Evolutionary conservation across 1,140 invertebrate species (phyloP), one percentile per base, ranked within the genome.

Genomic region (Hylaeus volcanicus): DNA sequence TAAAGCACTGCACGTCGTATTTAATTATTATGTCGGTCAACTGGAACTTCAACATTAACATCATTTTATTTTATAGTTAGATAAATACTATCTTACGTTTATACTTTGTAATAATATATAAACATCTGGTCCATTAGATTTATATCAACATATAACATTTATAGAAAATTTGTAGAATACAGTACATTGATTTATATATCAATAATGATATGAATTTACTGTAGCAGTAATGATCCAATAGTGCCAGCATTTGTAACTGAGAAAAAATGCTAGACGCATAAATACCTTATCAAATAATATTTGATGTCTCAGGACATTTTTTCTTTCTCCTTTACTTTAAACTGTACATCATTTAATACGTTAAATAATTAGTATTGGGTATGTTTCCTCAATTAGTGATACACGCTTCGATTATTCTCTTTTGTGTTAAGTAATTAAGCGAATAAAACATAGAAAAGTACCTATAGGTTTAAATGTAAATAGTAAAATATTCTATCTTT

Each of bases 111-210:
- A 90, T 93, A 91, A 91, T 92, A 91, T 93, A 92, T 93, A 93
- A 93, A 93, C 89, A 93, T 92, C 90, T 93, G 92, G 92, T 93
- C 91, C 92, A 89, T 92, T 92, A 92, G 86, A 92, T 88, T 89
- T 83, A 86, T 85, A 65, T 88, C 78, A 91, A 92, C 90, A 92
- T 91, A 90, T 92, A 93, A 93, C 92, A 91, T 91, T 91, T 89
- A 93, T 93, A 93, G 91, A 93, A 93, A 92, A 93, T 92, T 92
- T 91, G 90, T 92, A 91, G 88, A 89, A 89, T 88, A 91, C 77
- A 88, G 83, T 92, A 92, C 90, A 92, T 88, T 89, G 86, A 92
- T 89, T 90, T 87, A 87, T 89, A 87, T 88, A 86, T 91, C 73
- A 88, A 86, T 88, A 90, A 84, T 93, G 91, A 92, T 93, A 93